phyloP scores from a whole-genome alignment of 2,113 vertebrate species.

The Stomatorhinus ivindoensis region DNA sequence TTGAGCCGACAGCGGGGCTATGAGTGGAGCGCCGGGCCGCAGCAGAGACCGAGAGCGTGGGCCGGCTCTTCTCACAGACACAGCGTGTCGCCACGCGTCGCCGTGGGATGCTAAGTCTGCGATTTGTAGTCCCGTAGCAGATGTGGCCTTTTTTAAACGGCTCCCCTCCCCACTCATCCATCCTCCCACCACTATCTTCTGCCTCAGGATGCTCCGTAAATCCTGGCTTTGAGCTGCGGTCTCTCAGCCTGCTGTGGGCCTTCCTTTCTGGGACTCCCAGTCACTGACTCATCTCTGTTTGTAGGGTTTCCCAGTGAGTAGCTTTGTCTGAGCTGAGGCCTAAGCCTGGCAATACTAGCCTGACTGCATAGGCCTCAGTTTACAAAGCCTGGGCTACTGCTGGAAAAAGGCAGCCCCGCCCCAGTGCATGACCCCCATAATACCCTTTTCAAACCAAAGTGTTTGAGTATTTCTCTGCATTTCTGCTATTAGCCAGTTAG shows the following conservation, averaged over 20 bases:
- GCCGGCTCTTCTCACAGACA: not conserved
- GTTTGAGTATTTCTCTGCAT: not conserved
- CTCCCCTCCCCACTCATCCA: not conserved
- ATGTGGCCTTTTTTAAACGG: not conserved
- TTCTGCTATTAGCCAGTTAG: not conserved
- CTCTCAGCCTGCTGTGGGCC: not conserved
- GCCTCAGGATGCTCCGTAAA: not conserved
- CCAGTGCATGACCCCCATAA: not conserved
- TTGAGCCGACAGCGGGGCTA: not conserved
- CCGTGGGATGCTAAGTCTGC: not conserved
- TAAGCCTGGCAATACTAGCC: not conserved
- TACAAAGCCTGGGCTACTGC: not conserved
- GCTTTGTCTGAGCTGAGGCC: not conserved
- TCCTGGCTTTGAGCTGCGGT: not conserved
- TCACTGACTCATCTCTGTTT: not conserved
- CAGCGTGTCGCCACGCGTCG: not conserved
- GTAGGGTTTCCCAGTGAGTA: not conserved
- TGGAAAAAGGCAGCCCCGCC: not conserved
- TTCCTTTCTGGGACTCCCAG: not conserved
- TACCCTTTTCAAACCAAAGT: not conserved
- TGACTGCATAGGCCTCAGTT: not conserved
- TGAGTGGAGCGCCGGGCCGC: not conserved
- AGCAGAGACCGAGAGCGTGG: not conserved
- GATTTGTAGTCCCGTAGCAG: constrained; percentile 12
- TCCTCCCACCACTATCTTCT: not conserved